Percentiles rank a stretch among this genome's conserved stretches.
Conservation (phyloP, 2,797 vertebrate genomes). For the Pseudocheirus occidentalis region DNA sequence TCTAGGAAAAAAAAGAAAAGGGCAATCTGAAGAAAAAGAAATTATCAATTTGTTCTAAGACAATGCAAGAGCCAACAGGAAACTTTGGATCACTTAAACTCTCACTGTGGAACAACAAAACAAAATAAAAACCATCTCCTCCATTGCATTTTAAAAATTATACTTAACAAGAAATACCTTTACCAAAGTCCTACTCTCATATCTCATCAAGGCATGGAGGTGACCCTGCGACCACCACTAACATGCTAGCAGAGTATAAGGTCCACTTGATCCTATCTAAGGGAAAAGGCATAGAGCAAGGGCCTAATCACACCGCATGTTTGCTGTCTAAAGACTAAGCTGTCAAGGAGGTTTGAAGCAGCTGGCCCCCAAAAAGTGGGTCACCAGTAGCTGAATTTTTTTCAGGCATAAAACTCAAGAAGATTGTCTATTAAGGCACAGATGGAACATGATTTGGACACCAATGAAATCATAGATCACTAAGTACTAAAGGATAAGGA, state of each 20-base stretch:
- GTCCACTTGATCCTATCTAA: not conserved
- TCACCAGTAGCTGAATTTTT: not conserved
- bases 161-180: not conserved
- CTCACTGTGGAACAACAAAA: not conserved
- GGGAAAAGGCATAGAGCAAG: not conserved
- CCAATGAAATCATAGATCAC: not conserved
- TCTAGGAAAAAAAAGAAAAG: slow-evolving; percentile 6
- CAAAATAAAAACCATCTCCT: not conserved
- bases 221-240: not conserved
- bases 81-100: slow-evolving; percentile 7
- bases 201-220: not conserved
- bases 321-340: not conserved
- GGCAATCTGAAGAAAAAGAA: slow-evolving; percentile 22
- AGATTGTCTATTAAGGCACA: not conserved
- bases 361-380: not conserved
- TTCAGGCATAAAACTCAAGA: not conserved
- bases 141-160: not conserved
- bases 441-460: not conserved
- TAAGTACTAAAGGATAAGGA: not conserved
- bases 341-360: not conserved
- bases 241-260: not conserved
- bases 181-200: not conserved
- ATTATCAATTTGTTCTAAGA: slow-evolving; percentile 34
- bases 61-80: not conserved
- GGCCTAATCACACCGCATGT: not conserved